Evolutionary conservation across 1,140 invertebrate species (phyloP), one percentile per base, ranked within the genome.

Genomic region (Branchinecta lindahli): DNA sequence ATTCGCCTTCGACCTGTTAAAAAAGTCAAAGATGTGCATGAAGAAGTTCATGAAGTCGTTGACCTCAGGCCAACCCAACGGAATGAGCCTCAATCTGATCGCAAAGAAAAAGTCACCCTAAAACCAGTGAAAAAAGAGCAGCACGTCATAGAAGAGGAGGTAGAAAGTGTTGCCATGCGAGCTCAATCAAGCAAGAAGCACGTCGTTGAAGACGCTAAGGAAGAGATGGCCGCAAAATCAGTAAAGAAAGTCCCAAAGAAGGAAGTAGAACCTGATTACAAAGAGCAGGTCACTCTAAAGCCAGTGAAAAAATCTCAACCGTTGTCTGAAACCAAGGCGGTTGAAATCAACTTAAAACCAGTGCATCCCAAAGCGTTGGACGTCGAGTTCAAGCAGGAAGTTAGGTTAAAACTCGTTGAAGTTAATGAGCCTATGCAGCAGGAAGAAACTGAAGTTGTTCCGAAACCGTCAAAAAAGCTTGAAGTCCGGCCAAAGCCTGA

Each of bases 261-360:
- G 52, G 12, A 33, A 33, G 33, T 33, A 33, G 33, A 33, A 33
- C 33, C 33, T 33, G 33, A 33, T 33, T 33, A 33, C 33, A 33
- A 33, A 67, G 18, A 33, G 33, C 45, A 67, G 45, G 15, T 46
- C 52, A 68, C 66, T 47, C n/a, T 70, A 44, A 44, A 70, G 8
- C 18, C 33, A 45, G 69, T 18, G 9, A 21, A 20, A 70, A 73
- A 71, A 46, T 44, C 69, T 66, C 46, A 70, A n/a, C 21, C n/a
- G 9, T 12, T 45, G 33, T 20, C 69, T 61, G 47, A 71, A 66
- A 21, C 65, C 18, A n/a, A 18, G 44, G 67, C 10, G 4, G 46
- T 15, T 15, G 61, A 71, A 68, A 61, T 20, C 12, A 12, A 5
- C 6, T 18, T 71, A 20, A 61, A 61, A 20, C 52, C 52, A 61